These are phyloP conservation scores for Macaria liturata DNA, from an alignment of 2,888 invertebrate species.

Conservation along the genomic window DNA sequence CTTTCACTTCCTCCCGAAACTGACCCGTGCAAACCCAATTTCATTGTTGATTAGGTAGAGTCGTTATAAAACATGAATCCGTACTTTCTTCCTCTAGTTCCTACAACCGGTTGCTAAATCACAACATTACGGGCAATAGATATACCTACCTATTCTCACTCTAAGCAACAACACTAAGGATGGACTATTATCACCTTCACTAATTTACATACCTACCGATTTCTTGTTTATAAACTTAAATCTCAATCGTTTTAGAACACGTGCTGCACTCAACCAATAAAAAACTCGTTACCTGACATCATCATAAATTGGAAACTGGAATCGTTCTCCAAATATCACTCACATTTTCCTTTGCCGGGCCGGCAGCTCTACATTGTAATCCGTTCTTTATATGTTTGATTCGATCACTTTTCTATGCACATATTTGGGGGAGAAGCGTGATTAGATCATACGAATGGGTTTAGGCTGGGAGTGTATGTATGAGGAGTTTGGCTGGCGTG, in stretches of 20 bases:
- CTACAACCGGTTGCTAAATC: not conserved
- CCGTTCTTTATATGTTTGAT: constrained; percentile 49
- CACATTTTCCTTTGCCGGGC: constrained; percentile 75
- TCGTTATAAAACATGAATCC: no score
- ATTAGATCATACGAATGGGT: constrained; percentile 23
- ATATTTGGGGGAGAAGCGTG: constrained; percentile 40
- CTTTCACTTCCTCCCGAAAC: no score
- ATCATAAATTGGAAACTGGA: constrained; percentile 25
- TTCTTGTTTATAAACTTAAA: no score
- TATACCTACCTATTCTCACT: no score
- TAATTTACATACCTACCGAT: constrained; percentile 1
- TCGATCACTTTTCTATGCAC: constrained; percentile 49
- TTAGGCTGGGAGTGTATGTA: constrained; percentile 27
- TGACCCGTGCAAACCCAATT: no score
- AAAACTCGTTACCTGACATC: constrained; percentile 14
- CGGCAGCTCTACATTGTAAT: constrained; percentile 76
- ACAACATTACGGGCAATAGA: not conserved
- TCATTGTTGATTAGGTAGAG: not conserved
- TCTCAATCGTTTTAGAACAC: constrained; percentile 8
- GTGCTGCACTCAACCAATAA: constrained; percentile 9
- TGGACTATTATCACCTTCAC: not conserved
- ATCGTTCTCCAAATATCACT: constrained; percentile 46
- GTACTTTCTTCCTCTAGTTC: not conserved
- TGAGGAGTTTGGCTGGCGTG: constrained; percentile 27
- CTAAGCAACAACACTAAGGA: no score